Conservation (phyloP, 2,888 invertebrate genomes). For the Uropetala carovei region DNA sequence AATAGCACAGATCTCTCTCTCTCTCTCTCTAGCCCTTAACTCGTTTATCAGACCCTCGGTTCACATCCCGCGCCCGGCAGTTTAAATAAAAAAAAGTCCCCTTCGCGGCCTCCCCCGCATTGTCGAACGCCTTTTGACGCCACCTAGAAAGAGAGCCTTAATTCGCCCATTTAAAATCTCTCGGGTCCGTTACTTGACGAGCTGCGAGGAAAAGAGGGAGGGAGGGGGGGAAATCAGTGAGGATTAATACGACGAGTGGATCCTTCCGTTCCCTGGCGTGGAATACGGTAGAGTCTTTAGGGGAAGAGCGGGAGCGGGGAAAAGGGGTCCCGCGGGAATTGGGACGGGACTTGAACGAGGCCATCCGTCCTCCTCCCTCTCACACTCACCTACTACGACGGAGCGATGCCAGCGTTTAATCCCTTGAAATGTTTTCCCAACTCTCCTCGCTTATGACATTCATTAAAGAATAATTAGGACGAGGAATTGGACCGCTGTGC, state of each 20-base stretch:
- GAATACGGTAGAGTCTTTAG: too few species aligned
- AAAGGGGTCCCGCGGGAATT: too few species aligned
- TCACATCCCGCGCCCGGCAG: not conserved
- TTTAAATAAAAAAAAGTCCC: not conserved
- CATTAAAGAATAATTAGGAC: slow-evolving; percentile 27
- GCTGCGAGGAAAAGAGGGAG: not conserved
- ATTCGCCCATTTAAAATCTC: not conserved
- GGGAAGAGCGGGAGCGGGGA: too few species aligned
- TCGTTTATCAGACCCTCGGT: not conserved
- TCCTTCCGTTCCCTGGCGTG: not conserved
- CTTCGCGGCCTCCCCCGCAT: not conserved
- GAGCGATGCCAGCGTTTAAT: not conserved
- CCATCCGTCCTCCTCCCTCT: not conserved
- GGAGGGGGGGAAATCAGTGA: too few species aligned
- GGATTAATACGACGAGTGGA: not conserved
- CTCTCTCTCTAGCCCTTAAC: too few species aligned
- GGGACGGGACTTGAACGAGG: not conserved
- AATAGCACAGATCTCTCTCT: not conserved
- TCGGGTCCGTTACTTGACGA: not conserved
- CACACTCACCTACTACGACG: not conserved
- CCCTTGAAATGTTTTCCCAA: slow-evolving; percentile 16
- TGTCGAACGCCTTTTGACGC: not conserved
- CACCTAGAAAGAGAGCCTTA: not conserved
- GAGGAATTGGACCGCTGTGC: slow-evolving; percentile 15
- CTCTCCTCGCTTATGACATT: not conserved